phyloP scores from a whole-genome alignment of 53 echinoderm and acorn worm genomes.

The Stichopus horrens region DNA sequence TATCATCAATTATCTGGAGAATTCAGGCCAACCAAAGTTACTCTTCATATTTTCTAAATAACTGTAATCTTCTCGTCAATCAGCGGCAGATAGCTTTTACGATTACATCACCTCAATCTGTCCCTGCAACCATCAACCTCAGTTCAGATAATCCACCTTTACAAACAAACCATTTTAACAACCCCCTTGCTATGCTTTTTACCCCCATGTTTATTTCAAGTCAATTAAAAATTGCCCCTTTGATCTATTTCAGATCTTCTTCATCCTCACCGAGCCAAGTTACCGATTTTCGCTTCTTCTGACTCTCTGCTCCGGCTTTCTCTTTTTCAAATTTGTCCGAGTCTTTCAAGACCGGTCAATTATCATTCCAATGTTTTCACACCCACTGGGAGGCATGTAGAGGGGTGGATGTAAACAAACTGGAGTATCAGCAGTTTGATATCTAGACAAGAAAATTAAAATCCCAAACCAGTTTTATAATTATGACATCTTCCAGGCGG shows the following conservation, averaged over 20 bases:
- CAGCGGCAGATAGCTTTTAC: background rate
- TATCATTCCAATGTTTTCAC: conserved; percentile 38
- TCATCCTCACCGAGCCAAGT: too few relatives aligned
- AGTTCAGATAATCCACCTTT: too few relatives aligned
- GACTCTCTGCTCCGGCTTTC: too few relatives aligned
- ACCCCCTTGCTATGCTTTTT: background rate
- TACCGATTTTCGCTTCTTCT: too few relatives aligned
- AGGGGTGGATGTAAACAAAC: background rate
- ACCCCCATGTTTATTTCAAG: background rate
- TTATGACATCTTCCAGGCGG: conserved; percentile 16
- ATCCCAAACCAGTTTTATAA: background rate
- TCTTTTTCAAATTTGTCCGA: background rate
- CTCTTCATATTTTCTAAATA: too few relatives aligned
- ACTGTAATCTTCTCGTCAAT: too few relatives aligned
- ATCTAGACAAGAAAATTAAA: too few relatives aligned
- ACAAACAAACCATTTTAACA: background rate
- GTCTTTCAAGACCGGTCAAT: conserved; percentile 26
- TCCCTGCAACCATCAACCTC: too few relatives aligned
- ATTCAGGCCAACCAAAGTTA: too few relatives aligned
- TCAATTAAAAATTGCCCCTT: conserved; percentile 2
- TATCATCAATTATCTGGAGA: too few relatives aligned
- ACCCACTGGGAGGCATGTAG: background rate
- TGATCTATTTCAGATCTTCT: background rate
- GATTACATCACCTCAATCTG: background rate
- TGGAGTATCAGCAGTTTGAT: background rate